phyloP scores from a whole-genome alignment of 2,113 vertebrate genomes.

The Thinocorus orbignyianus region DNA sequence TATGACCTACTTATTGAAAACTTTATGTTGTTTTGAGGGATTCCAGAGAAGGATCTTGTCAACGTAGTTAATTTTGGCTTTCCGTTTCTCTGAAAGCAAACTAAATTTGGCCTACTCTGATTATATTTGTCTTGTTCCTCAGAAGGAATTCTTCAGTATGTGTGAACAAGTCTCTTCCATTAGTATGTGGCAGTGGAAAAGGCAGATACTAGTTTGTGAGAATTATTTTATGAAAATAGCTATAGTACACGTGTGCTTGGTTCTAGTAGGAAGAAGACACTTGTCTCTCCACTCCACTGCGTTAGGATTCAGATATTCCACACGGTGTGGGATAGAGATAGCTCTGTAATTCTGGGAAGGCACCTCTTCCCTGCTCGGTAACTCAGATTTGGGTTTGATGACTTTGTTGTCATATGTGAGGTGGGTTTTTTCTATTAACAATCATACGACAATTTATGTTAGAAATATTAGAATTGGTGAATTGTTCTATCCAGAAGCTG shows the following conservation, averaged over 20 bases:
- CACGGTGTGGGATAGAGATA: background rate
- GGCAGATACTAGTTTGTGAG: background rate
- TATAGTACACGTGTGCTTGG: background rate
- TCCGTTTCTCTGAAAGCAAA: background rate
- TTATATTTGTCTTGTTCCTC: slow-evolving; percentile 5
- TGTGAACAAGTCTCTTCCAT: background rate
- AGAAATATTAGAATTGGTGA: background rate
- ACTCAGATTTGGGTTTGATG: background rate
- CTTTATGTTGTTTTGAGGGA: background rate
- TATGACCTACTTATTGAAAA: background rate
- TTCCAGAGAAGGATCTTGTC: background rate
- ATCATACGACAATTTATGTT: background rate
- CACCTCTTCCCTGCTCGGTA: background rate
- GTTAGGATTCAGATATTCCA: background rate
- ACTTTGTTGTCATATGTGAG: background rate
- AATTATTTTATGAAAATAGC: background rate
- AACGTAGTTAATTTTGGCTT: background rate
- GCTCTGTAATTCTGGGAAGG: background rate
- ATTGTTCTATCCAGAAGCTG: background rate
- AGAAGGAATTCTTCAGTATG: background rate
- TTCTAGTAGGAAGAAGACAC: background rate
- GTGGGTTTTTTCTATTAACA: background rate
- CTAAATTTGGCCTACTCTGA: background rate
- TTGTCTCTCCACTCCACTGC: background rate
- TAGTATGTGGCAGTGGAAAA: background rate